Conservation (phyloP, 2,888 invertebrate genomes). For the Malacosoma neustria region DNA sequence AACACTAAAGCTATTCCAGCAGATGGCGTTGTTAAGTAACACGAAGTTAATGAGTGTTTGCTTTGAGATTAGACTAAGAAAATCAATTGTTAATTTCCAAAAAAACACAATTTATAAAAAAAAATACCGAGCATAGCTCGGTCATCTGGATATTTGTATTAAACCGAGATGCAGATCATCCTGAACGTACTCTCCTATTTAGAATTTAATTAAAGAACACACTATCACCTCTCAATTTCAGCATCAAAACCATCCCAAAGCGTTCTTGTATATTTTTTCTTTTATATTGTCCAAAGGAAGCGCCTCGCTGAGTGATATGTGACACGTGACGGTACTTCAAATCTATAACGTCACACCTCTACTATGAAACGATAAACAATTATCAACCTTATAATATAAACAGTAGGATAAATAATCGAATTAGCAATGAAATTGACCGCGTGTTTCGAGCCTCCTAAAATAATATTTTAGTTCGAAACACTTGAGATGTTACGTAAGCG, state of each 20-base stretch:
- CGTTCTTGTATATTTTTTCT: conserved; percentile 24
- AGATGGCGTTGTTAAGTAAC: too few relatives aligned
- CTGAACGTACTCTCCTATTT: too few relatives aligned
- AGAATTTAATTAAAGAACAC: too few relatives aligned
- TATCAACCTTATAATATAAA: not conserved
- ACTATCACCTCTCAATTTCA: conserved; percentile 38
- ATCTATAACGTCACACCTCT: conserved; percentile 35
- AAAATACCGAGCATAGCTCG: too few relatives aligned
- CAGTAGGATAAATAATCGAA: not conserved
- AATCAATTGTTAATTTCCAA: too few relatives aligned
- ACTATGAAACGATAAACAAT: not conserved
- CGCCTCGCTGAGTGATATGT: conserved; percentile 66
- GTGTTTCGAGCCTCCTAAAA: conserved; percentile 68
- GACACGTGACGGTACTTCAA: conserved; percentile 54
- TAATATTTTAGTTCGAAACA: conserved; percentile 66
- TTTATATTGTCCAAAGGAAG: conserved; percentile 66
- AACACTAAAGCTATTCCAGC: too few relatives aligned
- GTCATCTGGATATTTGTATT: too few relatives aligned
- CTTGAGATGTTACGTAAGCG: conserved; percentile 66
- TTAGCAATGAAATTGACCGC: conserved; percentile 19
- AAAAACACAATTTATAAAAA: too few relatives aligned
- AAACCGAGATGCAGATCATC: too few relatives aligned
- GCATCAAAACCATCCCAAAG: conserved; percentile 26
- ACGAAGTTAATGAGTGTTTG: too few relatives aligned
- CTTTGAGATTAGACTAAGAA: too few relatives aligned